Evolutionary conservation across 64 coral and sea anemone genomes (phyloP).

Genomic region (Pachyseris speciosa): DNA sequence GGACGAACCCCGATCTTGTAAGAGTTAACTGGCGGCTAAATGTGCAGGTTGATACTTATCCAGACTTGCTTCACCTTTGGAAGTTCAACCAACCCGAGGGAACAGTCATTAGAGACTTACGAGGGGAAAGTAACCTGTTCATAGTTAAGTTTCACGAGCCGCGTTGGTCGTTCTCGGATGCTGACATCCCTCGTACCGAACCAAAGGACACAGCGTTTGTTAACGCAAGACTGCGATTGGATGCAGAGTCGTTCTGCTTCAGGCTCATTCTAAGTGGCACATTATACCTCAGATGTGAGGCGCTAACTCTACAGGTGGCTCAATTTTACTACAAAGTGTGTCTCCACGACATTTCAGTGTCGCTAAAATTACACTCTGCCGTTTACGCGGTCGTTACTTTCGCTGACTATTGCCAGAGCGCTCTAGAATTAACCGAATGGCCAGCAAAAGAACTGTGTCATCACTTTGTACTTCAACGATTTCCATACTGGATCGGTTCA

Average conservation of each 20-base stretch:
- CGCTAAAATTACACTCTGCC: constrained; percentile 55
- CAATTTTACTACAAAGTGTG: constrained; percentile 91
- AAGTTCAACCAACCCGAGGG: constrained; percentile 91
- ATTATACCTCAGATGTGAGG: constrained; percentile 64
- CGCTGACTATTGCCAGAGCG: constrained; percentile 85
- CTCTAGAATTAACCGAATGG: constrained; percentile 74
- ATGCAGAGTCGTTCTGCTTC: constrained; percentile 68
- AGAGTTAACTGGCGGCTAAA: constrained; percentile 80
- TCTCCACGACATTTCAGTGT: constrained; percentile 68
- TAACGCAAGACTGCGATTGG: not conserved
- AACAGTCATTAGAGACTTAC: constrained; percentile 58
- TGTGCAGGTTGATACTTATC: constrained; percentile 44
- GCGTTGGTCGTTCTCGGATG: constrained; percentile 79
- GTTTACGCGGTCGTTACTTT: constrained; percentile 82
- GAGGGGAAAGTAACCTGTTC: constrained; percentile 72
- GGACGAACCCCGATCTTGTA: constrained; percentile 82
- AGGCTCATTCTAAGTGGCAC: constrained; percentile 69
- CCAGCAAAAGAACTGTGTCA: constrained; percentile 86
- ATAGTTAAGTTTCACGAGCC: constrained; percentile 85
- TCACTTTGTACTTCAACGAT: constrained; percentile 63
- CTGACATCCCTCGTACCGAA: constrained; percentile 62
- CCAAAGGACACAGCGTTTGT: not conserved
- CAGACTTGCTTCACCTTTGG: constrained; percentile 94
- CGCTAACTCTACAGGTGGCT: constrained; percentile 58
- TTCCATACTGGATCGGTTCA: constrained; percentile 83